Percentiles rank a stretch among this genome's conserved stretches.
phyloP scores from a whole-genome alignment of 2,113 vertebrate genomes.

The Pyrgilauda ruficollis region DNA sequence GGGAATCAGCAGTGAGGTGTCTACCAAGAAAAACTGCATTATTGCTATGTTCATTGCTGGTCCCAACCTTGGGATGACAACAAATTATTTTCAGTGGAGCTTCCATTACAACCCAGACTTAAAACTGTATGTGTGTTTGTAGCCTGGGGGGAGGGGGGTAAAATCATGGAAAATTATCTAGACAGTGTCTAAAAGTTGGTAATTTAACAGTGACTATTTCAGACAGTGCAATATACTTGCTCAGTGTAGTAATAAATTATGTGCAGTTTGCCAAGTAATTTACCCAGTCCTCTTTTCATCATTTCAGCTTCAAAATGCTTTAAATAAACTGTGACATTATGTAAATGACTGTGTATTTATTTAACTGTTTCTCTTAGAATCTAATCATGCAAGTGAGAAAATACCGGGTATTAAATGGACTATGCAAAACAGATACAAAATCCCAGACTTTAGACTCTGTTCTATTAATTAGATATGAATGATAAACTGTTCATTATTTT shows the following conservation, averaged over 20 bases:
- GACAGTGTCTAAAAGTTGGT: background rate
- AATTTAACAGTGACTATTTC: background rate
- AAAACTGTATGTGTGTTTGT: background rate
- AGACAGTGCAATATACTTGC: slow-evolving; percentile 29
- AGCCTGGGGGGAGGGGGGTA: background rate
- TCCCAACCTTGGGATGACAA: background rate
- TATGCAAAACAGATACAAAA: slow-evolving; percentile 29
- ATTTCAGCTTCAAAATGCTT: slow-evolving; percentile 49
- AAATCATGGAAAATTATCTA: background rate
- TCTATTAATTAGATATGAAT: background rate
- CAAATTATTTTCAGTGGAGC: background rate
- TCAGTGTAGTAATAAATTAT: slow-evolving; percentile 33
- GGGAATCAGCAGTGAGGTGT: background rate
- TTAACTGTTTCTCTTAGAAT: slow-evolving; percentile 32
- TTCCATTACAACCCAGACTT: background rate
- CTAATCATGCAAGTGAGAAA: background rate
- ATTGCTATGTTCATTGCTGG: background rate
- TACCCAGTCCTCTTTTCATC: slow-evolving; percentile 15
- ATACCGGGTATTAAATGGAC: slow-evolving; percentile 7
- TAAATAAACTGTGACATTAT: slow-evolving; percentile 56
- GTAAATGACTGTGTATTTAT: slow-evolving; percentile 27
- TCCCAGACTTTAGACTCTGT: background rate
- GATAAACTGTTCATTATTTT: background rate
- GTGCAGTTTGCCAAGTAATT: slow-evolving; percentile 47
- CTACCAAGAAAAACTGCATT: background rate